These are phyloP conservation scores for Physocephala rufipes DNA, from an alignment of 2,888 invertebrate genomes.

Conservation along the genomic window DNA sequence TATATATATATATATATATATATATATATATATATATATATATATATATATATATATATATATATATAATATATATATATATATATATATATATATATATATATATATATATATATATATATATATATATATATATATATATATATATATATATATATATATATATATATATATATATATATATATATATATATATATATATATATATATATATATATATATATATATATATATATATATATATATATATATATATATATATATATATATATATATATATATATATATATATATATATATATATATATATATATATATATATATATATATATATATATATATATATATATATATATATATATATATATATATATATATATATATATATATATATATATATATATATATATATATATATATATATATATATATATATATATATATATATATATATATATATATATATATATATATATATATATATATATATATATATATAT, in stretches of 20 bases:
- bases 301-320: background rate
- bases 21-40: slow-evolving; percentile 11
- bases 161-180: background rate
- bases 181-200: background rate
- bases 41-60: background rate
- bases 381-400: slow-evolving; percentile 12
- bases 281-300: slow-evolving; percentile 2
- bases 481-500: slow-evolving; percentile 8
- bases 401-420: background rate
- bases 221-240: slow-evolving; percentile 8
- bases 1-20: too few species aligned
- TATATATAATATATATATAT: background rate
- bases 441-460: background rate
- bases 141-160: background rate
- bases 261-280: background rate
- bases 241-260: background rate
- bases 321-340: background rate
- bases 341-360: background rate
- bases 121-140: slow-evolving; percentile 12
- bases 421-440: background rate
- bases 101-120: too few species aligned
- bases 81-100: background rate
- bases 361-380: too few species aligned
- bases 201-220: too few species aligned
- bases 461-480: too few species aligned